These are phyloP conservation scores for Hyles lineata DNA, from an alignment of 2,888 invertebrate species.

Conservation along the genomic window DNA sequence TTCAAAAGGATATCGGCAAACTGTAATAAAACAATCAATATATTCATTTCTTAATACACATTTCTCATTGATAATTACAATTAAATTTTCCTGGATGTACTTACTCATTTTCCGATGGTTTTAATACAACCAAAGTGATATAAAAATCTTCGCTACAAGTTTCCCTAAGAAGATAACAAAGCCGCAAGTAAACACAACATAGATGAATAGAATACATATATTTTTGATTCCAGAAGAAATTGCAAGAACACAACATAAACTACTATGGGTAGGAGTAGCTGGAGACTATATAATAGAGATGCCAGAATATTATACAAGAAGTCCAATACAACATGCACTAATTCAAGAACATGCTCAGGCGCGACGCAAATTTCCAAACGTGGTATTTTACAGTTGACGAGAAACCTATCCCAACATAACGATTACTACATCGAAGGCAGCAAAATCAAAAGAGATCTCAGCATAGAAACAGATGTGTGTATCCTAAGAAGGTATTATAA, in stretches of 20 bases:
- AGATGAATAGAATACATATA: conserved; percentile 70
- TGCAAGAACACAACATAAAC: conserved; percentile 28
- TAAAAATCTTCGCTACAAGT: neutral
- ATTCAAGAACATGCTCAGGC: conserved; percentile 62
- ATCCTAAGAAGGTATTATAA: conserved; percentile 63
- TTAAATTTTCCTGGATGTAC: no score
- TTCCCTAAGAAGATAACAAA: conserved; percentile 14
- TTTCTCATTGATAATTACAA: no score
- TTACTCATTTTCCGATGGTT: neutral
- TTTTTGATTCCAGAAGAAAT: conserved; percentile 74
- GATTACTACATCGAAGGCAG: conserved; percentile 50
- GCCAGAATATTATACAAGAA: conserved; percentile 65
- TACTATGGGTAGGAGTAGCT: conserved; percentile 59
- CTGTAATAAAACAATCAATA: no score
- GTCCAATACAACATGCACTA: conserved; percentile 55
- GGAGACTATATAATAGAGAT: conserved; percentile 44
- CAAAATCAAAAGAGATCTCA: conserved; percentile 65
- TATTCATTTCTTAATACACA: no score
- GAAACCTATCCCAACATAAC: conserved; percentile 49
- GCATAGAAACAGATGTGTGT: conserved; percentile 73
- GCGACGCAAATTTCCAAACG: conserved; percentile 54
- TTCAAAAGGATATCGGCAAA: no score
- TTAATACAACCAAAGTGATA: neutral
- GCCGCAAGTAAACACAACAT: conserved; percentile 40
- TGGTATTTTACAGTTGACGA: conserved; percentile 56